Base-by-base conservation (phyloP, 2,797 vertebrate species). In the Oreonectes daqikongensis region DNA sequence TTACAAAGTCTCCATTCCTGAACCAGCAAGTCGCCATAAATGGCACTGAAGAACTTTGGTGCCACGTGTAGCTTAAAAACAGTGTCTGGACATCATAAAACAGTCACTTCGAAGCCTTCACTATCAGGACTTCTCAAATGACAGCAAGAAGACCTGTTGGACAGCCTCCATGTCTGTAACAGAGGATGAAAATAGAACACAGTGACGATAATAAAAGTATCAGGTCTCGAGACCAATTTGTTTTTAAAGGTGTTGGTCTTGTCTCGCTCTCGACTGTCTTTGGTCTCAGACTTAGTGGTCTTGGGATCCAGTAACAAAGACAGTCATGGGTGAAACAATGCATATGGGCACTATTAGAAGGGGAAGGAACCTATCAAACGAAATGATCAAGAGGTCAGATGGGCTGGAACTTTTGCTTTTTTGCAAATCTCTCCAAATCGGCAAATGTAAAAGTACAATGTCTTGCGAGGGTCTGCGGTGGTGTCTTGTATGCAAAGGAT, bases 81-180 rank as follows among this genome's bases (percentile, higher is more conserved):
- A 52, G 14, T 4, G 57, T 53, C 4, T 67, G 79, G 52, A 24
- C 6, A 74, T 93, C 88, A 93, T 74, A 94, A 85, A 80, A 92
- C 87, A 0, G 92, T 92, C 8, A 91, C 91, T 66, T 93, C 90
- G 28, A 86, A 86, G 78, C 86, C 83, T 40, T 92, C 92, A 20
- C 81, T 90, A 77, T 92, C 92, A 7, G 86, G 81, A 64, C 86
- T 77, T 85, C 87, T 87, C 53, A 90, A 38, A 75, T 89, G 72
- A 83, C 85, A 88, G 77, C 87, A 84, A 3, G 78, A 76, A 1
- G 86, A 79, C 76, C 87, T 84, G 86, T 81, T 89, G 72, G 89
- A 78, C 52, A 75, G 78, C 38, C 72, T 80, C 87, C 89, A 91
- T 26, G 73, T 89, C 93, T 94, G 63, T 22, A 85, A 69, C 8